Conservation (phyloP, 2,888 invertebrate genomes). For the Ptilodon capucinus region DNA sequence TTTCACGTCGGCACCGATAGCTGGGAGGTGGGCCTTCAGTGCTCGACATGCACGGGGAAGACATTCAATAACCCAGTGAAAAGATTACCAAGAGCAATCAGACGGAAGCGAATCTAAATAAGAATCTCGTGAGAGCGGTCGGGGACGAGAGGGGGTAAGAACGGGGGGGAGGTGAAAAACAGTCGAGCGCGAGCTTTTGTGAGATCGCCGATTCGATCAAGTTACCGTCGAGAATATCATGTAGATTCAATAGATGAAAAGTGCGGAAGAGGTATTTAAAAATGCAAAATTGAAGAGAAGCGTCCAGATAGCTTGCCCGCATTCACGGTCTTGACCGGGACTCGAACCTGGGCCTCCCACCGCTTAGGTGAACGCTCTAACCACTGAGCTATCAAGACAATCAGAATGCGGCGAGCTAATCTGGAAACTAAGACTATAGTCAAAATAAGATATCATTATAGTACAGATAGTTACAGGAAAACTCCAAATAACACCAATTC, state of each 20-base stretch:
- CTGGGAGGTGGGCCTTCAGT: conserved; percentile 54
- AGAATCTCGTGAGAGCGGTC: conserved; percentile 80
- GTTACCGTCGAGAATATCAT: conserved; percentile 70
- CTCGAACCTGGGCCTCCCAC: conserved; percentile 80
- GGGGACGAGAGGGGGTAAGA: conserved; percentile 62
- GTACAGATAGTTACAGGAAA: background rate
- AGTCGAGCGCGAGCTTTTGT: conserved; percentile 72
- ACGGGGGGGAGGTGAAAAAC: conserved; percentile 66
- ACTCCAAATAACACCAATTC: background rate
- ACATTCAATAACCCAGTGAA: conserved; percentile 82
- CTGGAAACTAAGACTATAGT: conserved; percentile 34
- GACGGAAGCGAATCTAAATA: conserved; percentile 83
- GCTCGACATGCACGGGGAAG: conserved; percentile 76
- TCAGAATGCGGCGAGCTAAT: conserved; percentile 55
- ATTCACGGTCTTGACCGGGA: conserved; percentile 79
- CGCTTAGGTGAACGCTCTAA: conserved; percentile 69
- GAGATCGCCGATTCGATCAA: conserved; percentile 75
- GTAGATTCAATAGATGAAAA: conserved; percentile 60
- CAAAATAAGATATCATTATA: background rate
- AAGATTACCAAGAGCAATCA: conserved; percentile 83
- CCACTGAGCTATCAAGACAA: conserved; percentile 82
- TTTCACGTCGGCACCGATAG: conserved; percentile 51
- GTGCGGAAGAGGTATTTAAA: conserved; percentile 48
- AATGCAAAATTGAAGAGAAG: conserved; percentile 22
- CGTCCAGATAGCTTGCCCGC: conserved; percentile 50